Base-by-base conservation (phyloP, 2,113 vertebrate genomes). In the Rana temporaria region DNA sequence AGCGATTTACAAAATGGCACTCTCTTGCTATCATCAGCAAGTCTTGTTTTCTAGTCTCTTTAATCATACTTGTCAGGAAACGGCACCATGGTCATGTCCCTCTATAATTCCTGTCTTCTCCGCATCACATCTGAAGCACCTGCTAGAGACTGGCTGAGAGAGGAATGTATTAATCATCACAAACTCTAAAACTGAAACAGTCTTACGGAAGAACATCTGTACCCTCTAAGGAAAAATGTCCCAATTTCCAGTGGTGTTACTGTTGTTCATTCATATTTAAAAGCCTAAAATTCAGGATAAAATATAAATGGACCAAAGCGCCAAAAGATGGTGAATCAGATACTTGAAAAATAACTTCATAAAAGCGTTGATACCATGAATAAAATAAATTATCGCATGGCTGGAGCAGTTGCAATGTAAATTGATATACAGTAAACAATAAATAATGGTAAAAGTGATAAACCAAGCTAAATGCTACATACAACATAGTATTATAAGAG, bases 21-120 rank as follows among this genome's bases (percentile, higher is more conserved):
- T 48, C 69, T 71, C 22, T 24, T 26, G 18, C 22, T 19, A 24
- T 72, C 69, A 72, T 55, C 69, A 12, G 24, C 69, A 56, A 65
- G 18, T 19, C 34, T 34, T 64, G 34, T 77, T 64, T 55, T 30
- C 60, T 19, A 78, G 62, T 65, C 75, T 62, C 59, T 65, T 78
- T 78, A 52, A 78, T 78, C 75, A 24, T 26, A 11, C 4, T 30
- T 65, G 75, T 76, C 60, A 78, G 42, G n/a, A 24, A 48, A 32
- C 64, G 32, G 34, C 60, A 55, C 42, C 34, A 62, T 55, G 22
- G 22, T 24, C 16, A 17, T 9, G 42, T 78, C 62, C 38, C 62
- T 48, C 34, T 78, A 65, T 20, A 14, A 62, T 48, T 65, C 22
- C 18, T 65, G 62, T 78, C 68, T 17, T 48, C n/a, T 38, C 22